phyloP scores from a whole-genome alignment of 2,113 vertebrate genomes.

The Corythornis cristatus region DNA sequence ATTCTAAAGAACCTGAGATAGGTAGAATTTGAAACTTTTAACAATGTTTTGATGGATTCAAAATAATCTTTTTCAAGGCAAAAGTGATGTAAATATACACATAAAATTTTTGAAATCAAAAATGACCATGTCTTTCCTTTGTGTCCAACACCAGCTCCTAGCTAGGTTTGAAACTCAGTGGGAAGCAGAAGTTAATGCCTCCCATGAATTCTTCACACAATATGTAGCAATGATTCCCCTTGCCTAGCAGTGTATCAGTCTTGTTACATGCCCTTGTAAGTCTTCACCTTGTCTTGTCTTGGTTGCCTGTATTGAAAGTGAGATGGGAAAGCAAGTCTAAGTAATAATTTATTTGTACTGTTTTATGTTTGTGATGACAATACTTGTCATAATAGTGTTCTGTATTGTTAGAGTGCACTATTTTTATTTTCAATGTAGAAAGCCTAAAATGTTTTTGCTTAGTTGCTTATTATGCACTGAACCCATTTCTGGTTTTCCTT shows the following conservation, averaged over 20 bases:
- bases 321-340: neutral
- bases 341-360: neutral
- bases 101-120: neutral
- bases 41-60: neutral
- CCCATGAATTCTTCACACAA: neutral
- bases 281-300: neutral
- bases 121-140: neutral
- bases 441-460: neutral
- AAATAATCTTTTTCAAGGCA: neutral
- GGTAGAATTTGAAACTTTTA: neutral
- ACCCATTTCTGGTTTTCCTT: neutral
- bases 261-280: neutral
- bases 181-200: neutral
- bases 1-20: neutral
- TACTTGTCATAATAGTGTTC: neutral
- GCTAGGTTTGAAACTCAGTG: neutral
- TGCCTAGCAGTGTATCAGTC: neutral
- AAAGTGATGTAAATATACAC: neutral
- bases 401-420: neutral
- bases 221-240: neutral
- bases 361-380: neutral
- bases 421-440: neutral
- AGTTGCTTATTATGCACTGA: neutral
- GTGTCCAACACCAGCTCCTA: neutral
- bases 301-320: neutral